Evolutionary conservation across 2,797 vertebrate species (phyloP).

Genomic region (Erethizon dorsatum): DNA sequence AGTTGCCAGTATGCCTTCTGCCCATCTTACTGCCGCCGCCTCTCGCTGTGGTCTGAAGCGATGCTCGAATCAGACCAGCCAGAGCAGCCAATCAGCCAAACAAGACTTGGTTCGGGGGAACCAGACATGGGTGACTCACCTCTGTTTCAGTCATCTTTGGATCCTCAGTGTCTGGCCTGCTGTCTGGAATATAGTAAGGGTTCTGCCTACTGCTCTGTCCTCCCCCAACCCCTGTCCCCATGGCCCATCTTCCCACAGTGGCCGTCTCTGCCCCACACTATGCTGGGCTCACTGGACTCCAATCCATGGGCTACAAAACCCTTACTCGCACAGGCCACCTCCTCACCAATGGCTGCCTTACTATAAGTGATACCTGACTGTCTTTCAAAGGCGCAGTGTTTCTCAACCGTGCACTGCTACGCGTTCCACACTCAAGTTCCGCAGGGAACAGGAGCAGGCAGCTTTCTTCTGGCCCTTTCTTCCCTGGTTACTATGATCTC

Average conservation of each 20-base stretch:
- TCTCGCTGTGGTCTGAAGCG: constrained; percentile 13
- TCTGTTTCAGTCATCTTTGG: constrained; percentile 41
- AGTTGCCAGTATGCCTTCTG: not conserved
- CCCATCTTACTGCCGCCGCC: not conserved
- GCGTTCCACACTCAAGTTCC: constrained; percentile 7
- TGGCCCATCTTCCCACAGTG: not conserved
- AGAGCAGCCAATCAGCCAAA: constrained; percentile 11
- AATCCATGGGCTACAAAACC: not conserved
- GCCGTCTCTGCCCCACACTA: not conserved
- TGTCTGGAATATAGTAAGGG: not conserved
- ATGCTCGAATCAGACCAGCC: constrained; percentile 1
- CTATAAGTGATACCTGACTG: not conserved
- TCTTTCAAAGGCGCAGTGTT: constrained; percentile 16
- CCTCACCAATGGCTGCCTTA: constrained; percentile 15
- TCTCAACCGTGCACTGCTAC: not conserved
- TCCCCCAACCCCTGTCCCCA: not conserved
- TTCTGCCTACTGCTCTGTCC: not conserved
- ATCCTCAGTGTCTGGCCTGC: constrained; percentile 20
- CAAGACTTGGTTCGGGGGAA: not conserved
- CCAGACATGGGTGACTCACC: constrained; percentile 60
- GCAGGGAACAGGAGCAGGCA: not conserved
- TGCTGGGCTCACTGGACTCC: constrained; percentile 16
- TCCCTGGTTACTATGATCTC: not conserved
- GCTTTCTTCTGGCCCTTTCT: constrained; percentile 19
- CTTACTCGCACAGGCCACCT: not conserved